A percentile compares a stretch with the other conserved stretches of the same genome.
Conservation (phyloP, 2,888 invertebrate species). For the Chaetogeoica ovagalla region DNA sequence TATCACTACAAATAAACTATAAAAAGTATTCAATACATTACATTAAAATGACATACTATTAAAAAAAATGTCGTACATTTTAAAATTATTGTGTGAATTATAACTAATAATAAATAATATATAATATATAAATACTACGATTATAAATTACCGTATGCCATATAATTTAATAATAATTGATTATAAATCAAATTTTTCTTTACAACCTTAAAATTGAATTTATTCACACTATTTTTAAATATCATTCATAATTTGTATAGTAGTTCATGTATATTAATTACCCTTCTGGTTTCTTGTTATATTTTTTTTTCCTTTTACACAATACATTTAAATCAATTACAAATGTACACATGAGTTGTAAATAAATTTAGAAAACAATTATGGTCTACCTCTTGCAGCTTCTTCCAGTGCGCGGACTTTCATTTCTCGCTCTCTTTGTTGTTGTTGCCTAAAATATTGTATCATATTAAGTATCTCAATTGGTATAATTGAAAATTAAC, state of each 20-base stretch:
- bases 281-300: constrained; percentile 1
- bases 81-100: neutral
- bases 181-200: neutral
- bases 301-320: constrained; percentile 3
- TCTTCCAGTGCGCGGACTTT: constrained; percentile 84
- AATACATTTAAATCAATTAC: neutral
- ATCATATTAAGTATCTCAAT: neutral
- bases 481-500: no score
- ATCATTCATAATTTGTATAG: constrained; percentile 8
- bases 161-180: constrained; percentile 11
- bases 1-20: neutral
- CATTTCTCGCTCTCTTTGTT: constrained; percentile 72
- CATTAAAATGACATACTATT: neutral
- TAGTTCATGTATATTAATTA: constrained; percentile 16
- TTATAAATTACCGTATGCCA: constrained; percentile 14
- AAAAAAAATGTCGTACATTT: constrained; percentile 1
- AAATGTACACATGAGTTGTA: neutral
- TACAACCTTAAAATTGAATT: neutral
- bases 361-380: neutral
- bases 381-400: constrained; percentile 70
- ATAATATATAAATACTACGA: constrained; percentile 19
- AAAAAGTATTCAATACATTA: constrained; percentile 19
- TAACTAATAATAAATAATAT: neutral
- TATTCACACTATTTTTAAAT: neutral
- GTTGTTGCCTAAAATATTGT: constrained; percentile 48